Evolutionary conservation across 1,140 invertebrate species (phyloP).

Genomic region (Coptotermes formosanus): DNA sequence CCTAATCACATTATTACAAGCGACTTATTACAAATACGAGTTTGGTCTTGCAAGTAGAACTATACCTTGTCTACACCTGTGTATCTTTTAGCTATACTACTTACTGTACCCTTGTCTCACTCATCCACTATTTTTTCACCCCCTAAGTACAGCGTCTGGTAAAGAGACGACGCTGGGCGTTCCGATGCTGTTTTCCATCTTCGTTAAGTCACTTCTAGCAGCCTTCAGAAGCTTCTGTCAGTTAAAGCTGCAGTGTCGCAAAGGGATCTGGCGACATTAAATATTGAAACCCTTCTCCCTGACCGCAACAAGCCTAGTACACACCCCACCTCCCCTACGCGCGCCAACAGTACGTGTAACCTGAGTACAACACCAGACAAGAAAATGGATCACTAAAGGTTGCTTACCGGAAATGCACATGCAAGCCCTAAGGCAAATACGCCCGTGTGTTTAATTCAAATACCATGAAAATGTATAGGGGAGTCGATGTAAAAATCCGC

Average conservation of each 20-base stretch:
- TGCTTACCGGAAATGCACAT: no score
- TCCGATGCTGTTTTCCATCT: background rate
- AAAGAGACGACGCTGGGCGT: slow-evolving; percentile 7
- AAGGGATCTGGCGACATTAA: background rate
- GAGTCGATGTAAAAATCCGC: no score
- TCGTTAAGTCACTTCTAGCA: background rate
- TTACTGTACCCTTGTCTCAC: background rate
- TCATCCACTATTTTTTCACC: background rate
- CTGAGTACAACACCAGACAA: background rate
- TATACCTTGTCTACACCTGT: no score
- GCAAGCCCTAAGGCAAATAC: no score
- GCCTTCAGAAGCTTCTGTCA: slow-evolving; percentile 14
- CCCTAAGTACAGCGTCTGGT: background rate
- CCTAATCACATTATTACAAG: background rate
- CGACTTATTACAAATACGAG: background rate
- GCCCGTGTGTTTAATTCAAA: no score
- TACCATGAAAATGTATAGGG: no score
- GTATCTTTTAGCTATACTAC: background rate
- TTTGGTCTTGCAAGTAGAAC: background rate
- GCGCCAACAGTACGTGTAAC: no score
- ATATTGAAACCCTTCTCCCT: background rate
- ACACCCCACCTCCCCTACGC: background rate
- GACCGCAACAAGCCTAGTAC: background rate
- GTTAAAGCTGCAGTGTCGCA: background rate
- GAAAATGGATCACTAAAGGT: background rate